Conservation (phyloP, 2,888 invertebrate genomes). For the Pollenia angustigena region DNA sequence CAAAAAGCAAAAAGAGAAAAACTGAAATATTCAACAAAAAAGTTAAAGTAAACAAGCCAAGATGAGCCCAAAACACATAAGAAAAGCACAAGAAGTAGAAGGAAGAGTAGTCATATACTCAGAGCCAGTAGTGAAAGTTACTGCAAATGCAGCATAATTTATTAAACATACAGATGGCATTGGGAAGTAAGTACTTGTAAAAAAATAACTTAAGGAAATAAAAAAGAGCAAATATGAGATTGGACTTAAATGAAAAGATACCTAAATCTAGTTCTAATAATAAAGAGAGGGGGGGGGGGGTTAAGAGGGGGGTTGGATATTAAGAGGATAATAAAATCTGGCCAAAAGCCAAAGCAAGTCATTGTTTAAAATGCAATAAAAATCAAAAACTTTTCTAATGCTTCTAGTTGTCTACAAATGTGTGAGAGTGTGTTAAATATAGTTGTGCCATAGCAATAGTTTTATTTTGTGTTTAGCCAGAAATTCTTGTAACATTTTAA, state of each 20-base stretch:
- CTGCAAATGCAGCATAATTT: slow-evolving; percentile 32
- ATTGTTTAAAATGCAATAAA: slow-evolving; percentile 17
- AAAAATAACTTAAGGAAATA: background rate
- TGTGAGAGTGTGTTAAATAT: too few relatives aligned
- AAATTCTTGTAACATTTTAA: too few relatives aligned
- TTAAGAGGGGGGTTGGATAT: too few relatives aligned
- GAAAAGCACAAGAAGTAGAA: background rate
- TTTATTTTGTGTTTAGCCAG: too few relatives aligned
- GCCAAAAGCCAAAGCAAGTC: background rate
- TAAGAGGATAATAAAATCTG: background rate
- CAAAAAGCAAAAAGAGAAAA: background rate
- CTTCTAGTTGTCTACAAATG: background rate
- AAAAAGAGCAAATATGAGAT: background rate
- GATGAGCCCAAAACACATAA: background rate
- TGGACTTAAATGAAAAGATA: background rate
- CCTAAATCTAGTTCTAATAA: background rate
- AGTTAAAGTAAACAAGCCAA: background rate
- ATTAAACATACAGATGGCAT: background rate
- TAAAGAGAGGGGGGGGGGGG: background rate
- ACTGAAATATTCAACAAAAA: background rate
- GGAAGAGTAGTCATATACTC: background rate
- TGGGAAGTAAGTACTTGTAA: background rate
- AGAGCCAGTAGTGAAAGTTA: slow-evolving; percentile 10
- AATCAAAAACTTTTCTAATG: slow-evolving; percentile 7
- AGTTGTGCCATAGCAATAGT: too few relatives aligned